A percentile compares a stretch with the other conserved stretches of the same genome.
Evolutionary conservation across 2,888 invertebrate genomes (phyloP).

Genomic region (Lobophora halterata): DNA sequence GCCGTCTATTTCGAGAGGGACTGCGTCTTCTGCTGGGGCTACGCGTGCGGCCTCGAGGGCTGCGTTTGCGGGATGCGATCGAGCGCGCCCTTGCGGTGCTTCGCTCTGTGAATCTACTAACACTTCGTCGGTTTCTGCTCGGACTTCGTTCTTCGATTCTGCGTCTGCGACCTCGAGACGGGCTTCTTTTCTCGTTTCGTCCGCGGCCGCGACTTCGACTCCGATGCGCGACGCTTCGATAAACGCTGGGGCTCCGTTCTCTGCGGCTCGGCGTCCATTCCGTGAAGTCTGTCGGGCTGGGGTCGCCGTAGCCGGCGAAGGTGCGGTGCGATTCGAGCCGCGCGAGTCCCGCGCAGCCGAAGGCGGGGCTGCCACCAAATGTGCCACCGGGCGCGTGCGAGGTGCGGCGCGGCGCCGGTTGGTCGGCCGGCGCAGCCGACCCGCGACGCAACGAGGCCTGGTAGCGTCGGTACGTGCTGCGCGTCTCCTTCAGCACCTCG

Average conservation of each 20-base stretch:
- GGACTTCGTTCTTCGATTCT: slow-evolving; percentile 3
- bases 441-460: slow-evolving; percentile 55
- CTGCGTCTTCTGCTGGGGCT: slow-evolving; percentile 9
- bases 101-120: slow-evolving; percentile 4
- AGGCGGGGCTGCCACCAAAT: slow-evolving; percentile 35
- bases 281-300: not conserved
- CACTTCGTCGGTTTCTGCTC: not conserved
- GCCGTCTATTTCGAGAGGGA: not conserved
- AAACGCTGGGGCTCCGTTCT: slow-evolving; percentile 3
- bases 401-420: slow-evolving; percentile 11
- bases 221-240: slow-evolving; percentile 1
- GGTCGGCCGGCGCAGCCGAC: slow-evolving; percentile 18
- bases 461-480: slow-evolving; percentile 74
- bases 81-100: slow-evolving; percentile 1
- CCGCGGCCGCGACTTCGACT: slow-evolving; percentile 9
- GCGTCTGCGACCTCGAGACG: not conserved
- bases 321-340: slow-evolving; percentile 6
- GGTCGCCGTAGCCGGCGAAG: slow-evolving; percentile 7
- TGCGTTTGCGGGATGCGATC: no score
- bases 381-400: slow-evolving; percentile 6
- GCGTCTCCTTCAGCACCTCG: slow-evolving; percentile 72
- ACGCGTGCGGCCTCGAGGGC: not conserved
- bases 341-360: slow-evolving; percentile 47
- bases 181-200: slow-evolving; percentile 1
- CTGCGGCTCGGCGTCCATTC: slow-evolving; percentile 6